These are phyloP conservation scores for Aegithalos caudatus DNA, from an alignment of 2,113 vertebrate species.

Conservation along the genomic window DNA sequence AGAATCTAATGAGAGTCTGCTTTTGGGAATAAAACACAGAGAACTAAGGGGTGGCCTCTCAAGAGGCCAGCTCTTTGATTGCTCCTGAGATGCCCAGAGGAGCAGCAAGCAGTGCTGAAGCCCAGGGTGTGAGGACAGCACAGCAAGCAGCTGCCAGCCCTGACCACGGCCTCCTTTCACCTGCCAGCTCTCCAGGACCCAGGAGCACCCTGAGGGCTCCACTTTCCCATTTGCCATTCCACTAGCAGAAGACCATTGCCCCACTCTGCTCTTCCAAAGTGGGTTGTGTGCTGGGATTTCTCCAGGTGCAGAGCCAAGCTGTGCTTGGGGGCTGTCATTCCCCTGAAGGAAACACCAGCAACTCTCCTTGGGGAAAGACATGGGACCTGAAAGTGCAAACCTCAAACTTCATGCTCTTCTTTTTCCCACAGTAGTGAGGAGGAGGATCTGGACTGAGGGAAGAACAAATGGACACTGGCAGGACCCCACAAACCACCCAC, in stretches of 20 bases:
- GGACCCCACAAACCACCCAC: neutral
- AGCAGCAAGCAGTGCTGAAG: neutral
- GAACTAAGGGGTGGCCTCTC: neutral
- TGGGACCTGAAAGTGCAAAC: neutral
- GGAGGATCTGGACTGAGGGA: accelerated
- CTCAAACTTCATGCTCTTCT: neutral
- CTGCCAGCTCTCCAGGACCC: neutral
- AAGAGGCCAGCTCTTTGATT: neutral
- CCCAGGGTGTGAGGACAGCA: neutral
- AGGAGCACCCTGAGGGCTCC: neutral
- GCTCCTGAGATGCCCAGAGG: neutral
- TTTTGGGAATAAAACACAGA: neutral
- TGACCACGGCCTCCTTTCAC: neutral
- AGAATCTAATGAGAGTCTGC: neutral
- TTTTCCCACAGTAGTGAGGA: neutral
- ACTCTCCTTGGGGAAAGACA: neutral
- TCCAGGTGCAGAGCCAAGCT: accelerated
- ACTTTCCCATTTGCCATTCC: accelerated
- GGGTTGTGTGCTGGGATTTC: neutral
- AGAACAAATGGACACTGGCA: neutral
- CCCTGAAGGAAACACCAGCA: neutral
- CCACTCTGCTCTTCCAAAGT: accelerated
- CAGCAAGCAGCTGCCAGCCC: neutral
- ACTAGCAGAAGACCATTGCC: neutral
- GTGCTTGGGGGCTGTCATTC: neutral